Evolutionary conservation across 2,113 vertebrate species (phyloP).

Genomic region (Cheilinus undulatus): DNA sequence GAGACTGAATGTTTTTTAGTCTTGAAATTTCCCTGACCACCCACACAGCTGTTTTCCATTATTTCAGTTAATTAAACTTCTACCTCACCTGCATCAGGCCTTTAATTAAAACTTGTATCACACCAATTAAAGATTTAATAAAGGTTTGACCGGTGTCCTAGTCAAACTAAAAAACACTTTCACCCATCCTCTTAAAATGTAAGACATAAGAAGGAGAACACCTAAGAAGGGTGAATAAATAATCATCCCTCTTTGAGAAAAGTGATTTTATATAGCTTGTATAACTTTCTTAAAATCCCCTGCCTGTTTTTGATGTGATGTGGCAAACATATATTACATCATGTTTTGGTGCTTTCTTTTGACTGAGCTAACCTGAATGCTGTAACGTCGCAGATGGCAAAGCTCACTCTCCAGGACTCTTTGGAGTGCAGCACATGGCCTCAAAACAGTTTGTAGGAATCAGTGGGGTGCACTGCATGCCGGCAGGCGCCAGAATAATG

Average conservation of each 20-base stretch:
- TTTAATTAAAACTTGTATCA: not conserved
- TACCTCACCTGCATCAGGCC: not conserved
- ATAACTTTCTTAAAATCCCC: not conserved
- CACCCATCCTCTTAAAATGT: not conserved
- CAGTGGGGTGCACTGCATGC: conserved; percentile 10
- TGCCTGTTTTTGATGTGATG: not conserved
- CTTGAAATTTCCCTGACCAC: no score
- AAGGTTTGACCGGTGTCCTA: not conserved
- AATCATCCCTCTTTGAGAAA: not conserved
- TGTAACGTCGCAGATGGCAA: conserved; percentile 17
- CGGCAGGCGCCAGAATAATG: not conserved
- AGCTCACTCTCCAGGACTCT: conserved; percentile 21
- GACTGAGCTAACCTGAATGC: not conserved
- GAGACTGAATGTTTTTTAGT: not conserved
- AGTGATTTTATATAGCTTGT: not conserved
- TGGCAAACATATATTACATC: not conserved
- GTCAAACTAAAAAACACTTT: not conserved
- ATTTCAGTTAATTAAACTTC: conserved; percentile 4
- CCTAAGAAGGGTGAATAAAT: conserved; percentile 1
- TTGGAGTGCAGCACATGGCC: conserved; percentile 4
- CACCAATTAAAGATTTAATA: not conserved
- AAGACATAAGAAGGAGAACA: not conserved
- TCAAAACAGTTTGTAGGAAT: conserved; percentile 20
- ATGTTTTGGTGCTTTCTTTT: not conserved
- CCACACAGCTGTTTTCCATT: not conserved